Evolutionary conservation across 2,888 invertebrate genomes (phyloP).

Genomic region (Melieria omissa): DNA sequence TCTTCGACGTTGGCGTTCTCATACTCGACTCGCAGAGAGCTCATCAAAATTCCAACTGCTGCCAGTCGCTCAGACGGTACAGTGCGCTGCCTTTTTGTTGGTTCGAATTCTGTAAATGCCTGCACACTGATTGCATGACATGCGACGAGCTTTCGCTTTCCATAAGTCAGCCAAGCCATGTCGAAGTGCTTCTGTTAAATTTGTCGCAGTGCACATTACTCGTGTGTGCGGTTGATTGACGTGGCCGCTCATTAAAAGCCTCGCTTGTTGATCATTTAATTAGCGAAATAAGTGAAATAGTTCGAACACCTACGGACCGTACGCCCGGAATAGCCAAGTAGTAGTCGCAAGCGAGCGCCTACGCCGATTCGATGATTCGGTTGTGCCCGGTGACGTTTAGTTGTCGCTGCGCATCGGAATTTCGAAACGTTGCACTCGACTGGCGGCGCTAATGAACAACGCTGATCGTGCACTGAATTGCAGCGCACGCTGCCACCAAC

Average conservation of each 20-base stretch:
- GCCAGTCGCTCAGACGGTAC: neutral
- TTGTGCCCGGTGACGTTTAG: too few species aligned
- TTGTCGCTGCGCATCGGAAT: conserved; percentile 2
- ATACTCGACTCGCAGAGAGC: conserved; percentile 28
- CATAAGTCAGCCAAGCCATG: too few species aligned
- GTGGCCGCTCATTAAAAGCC: too few species aligned
- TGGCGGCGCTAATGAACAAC: conserved; percentile 55
- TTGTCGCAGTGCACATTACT: too few species aligned
- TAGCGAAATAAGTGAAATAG: conserved; percentile 64
- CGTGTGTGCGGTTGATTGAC: too few species aligned
- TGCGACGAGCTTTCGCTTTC: too few species aligned
- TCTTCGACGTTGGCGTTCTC: conserved; percentile 29
- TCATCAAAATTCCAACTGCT: conserved; percentile 37
- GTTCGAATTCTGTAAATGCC: too few species aligned
- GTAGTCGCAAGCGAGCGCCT: conserved; percentile 31
- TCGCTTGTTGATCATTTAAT: conserved; percentile 58
- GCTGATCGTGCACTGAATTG: conserved; percentile 56
- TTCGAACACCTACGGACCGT: conserved; percentile 58
- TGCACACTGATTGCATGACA: too few species aligned
- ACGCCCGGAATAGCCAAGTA: conserved; percentile 56
- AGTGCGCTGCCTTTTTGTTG: too few species aligned
- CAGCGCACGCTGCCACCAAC: neutral
- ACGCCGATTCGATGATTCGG: neutral
- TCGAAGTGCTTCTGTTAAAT: too few species aligned
- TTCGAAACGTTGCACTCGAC: conserved; percentile 25